Evolutionary conservation across 2,888 invertebrate species (phyloP).

Genomic region (Allygus modestus): DNA sequence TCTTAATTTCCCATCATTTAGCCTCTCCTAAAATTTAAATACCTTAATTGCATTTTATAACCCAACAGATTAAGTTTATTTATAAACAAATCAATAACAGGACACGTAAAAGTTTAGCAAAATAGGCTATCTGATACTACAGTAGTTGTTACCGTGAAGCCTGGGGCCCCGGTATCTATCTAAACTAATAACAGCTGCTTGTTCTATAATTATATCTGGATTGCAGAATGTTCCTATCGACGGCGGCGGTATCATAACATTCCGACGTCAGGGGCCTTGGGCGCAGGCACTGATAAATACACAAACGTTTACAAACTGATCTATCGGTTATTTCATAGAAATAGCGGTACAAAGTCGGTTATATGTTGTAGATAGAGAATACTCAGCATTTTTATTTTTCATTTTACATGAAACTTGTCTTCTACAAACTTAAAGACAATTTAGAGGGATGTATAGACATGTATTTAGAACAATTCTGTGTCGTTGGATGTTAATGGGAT

Average conservation of each 20-base stretch:
- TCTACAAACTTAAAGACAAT: no score
- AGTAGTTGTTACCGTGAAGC: background rate
- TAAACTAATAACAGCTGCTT: slow-evolving; percentile 48
- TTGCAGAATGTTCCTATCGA: slow-evolving; percentile 22
- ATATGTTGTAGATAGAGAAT: no score
- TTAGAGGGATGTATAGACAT: no score
- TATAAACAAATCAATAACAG: slow-evolving; percentile 29
- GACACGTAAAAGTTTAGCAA: background rate
- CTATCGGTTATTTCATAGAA: background rate
- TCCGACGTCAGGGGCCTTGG: slow-evolving; percentile 32
- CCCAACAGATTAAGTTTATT: background rate
- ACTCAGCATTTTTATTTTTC: no score
- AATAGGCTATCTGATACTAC: slow-evolving; percentile 26
- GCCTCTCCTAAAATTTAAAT: no score
- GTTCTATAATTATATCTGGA: slow-evolving; percentile 39
- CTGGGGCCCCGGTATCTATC: slow-evolving; percentile 18
- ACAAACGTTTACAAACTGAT: background rate
- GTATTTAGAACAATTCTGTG: no score
- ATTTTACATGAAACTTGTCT: no score
- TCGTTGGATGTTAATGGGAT: no score
- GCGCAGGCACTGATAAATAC: background rate
- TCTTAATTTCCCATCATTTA: no score
- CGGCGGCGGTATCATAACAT: slow-evolving; percentile 2
- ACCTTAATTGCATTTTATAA: no score
- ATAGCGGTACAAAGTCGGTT: no score